A percentile compares a stretch with the other conserved stretches of the same genome.
phyloP scores from a whole-genome alignment of 2,113 vertebrate species.

The Phalacrocorax carbo region DNA sequence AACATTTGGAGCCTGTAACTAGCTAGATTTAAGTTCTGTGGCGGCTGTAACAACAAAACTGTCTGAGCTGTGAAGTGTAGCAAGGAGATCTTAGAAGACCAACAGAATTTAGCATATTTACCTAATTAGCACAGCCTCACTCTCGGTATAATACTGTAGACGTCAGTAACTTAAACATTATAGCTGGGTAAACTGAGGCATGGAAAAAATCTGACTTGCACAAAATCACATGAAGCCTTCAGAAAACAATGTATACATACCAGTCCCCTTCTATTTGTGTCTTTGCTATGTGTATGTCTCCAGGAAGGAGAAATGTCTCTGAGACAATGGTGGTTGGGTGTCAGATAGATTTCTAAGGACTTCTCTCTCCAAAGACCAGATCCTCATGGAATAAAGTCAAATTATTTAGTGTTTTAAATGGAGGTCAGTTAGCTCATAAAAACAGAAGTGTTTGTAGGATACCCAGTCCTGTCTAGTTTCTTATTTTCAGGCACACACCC shows the following conservation, averaged over 20 bases:
- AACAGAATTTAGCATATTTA: background rate
- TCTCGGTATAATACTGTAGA: background rate
- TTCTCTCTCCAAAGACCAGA: background rate
- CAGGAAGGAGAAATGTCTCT: background rate
- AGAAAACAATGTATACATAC: background rate
- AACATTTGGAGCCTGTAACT: background rate
- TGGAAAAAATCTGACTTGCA: background rate
- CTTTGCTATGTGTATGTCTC: background rate
- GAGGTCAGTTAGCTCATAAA: background rate
- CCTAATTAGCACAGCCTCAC: background rate
- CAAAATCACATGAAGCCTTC: background rate
- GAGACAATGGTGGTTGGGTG: background rate
- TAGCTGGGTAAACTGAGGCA: background rate
- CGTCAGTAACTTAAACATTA: background rate
- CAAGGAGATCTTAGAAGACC: background rate
- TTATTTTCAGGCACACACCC: slow-evolving; percentile 30
- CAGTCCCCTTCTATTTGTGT: background rate
- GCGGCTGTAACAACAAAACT: background rate
- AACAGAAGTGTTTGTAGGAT: background rate
- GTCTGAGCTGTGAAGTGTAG: background rate
- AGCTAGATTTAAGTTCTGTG: background rate
- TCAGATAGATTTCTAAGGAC: background rate
- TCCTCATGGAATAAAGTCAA: background rate
- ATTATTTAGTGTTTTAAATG: background rate
- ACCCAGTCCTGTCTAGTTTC: background rate